A percentile compares a stretch with the other conserved stretches of the same genome.
These are phyloP conservation scores for Enteromius anoplus DNA, from an alignment of 2,797 vertebrate species.

Conservation along the genomic window DNA sequence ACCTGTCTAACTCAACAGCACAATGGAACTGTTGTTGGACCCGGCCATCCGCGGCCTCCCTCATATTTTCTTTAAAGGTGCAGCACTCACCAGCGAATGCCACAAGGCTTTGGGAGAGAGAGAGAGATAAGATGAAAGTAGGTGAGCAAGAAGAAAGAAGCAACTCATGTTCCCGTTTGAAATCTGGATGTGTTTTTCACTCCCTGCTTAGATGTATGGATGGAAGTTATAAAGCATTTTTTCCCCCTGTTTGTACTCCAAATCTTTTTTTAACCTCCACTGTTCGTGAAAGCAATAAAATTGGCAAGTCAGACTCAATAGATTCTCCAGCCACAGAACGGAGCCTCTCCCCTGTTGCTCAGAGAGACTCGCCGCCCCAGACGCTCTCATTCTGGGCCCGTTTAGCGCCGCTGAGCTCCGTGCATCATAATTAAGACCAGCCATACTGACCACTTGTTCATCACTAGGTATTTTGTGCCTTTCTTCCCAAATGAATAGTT, in stretches of 20 bases:
- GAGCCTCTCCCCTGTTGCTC: slow-evolving; percentile 39
- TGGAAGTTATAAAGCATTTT: slow-evolving; percentile 49
- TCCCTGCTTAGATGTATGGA: slow-evolving; percentile 36
- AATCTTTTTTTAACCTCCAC: slow-evolving; percentile 47
- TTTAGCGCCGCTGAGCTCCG: slow-evolving; percentile 39
- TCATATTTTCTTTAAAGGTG: slow-evolving; percentile 86
- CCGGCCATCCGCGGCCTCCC: slow-evolving; percentile 69
- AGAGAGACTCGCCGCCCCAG: slow-evolving; percentile 36
- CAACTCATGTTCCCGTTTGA: slow-evolving; percentile 34
- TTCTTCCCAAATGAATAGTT: slow-evolving; percentile 6
- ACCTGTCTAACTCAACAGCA: slow-evolving; percentile 82
- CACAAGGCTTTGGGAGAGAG: slow-evolving; percentile 66
- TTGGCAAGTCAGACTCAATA: slow-evolving; percentile 57
- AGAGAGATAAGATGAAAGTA: slow-evolving; percentile 62
- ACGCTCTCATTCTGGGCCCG: slow-evolving; percentile 42
- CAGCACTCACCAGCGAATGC: slow-evolving; percentile 78
- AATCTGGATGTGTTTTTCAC: slow-evolving; percentile 31
- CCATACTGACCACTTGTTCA: slow-evolving; percentile 46
- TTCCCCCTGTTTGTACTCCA: slow-evolving; percentile 44
- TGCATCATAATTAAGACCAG: slow-evolving; percentile 51
- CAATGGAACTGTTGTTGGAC: slow-evolving; percentile 83
- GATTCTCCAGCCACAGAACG: slow-evolving; percentile 56
- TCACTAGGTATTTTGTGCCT: not conserved
- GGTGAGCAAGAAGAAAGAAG: slow-evolving; percentile 55
- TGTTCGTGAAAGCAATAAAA: slow-evolving; percentile 51